A percentile compares a stretch with the other conserved stretches of the same genome.
These are phyloP conservation scores for Apus apus DNA, from an alignment of 2,113 vertebrate genomes.

Conservation along the genomic window DNA sequence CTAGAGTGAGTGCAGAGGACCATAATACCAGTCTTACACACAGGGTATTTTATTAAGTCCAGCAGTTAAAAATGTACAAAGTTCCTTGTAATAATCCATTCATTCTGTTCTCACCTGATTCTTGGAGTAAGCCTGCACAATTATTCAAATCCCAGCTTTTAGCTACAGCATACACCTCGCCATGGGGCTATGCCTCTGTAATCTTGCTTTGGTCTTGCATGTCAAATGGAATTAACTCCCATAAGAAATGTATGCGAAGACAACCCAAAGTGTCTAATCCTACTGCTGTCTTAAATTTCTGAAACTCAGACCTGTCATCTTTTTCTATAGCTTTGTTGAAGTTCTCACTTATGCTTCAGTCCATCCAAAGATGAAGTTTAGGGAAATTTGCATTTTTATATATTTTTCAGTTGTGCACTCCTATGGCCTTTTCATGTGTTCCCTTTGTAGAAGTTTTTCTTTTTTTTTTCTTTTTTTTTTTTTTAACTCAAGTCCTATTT, in stretches of 20 bases:
- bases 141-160: constrained; percentile 99
- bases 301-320: constrained; percentile 98
- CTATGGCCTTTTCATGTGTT: constrained; percentile 71
- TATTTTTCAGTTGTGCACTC: constrained; percentile 73
- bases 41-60: constrained; percentile 89
- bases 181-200: constrained; percentile 95
- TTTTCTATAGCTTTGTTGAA: constrained; percentile 82
- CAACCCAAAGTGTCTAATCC: constrained; percentile 98
- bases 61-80: constrained; percentile 93
- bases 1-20: constrained; percentile 71
- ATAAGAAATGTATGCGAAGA: constrained; percentile 98
- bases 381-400: constrained; percentile 82
- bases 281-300: constrained; percentile 93
- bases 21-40: constrained; percentile 75
- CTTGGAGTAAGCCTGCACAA: constrained; percentile 97
- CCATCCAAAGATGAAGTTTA: constrained; percentile 80
- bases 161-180: constrained; percentile 98
- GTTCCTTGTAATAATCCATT: constrained; percentile 97
- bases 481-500: constrained; percentile 30
- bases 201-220: constrained; percentile 99
- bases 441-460: constrained; percentile 60
- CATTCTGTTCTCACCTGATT: constrained; percentile 98
- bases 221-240: constrained; percentile 99
- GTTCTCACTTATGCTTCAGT: constrained; percentile 81
- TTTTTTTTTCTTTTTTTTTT: background rate